Conservation (phyloP, 1,140 invertebrate species). For the Stenopsyche tienmushanensis region DNA sequence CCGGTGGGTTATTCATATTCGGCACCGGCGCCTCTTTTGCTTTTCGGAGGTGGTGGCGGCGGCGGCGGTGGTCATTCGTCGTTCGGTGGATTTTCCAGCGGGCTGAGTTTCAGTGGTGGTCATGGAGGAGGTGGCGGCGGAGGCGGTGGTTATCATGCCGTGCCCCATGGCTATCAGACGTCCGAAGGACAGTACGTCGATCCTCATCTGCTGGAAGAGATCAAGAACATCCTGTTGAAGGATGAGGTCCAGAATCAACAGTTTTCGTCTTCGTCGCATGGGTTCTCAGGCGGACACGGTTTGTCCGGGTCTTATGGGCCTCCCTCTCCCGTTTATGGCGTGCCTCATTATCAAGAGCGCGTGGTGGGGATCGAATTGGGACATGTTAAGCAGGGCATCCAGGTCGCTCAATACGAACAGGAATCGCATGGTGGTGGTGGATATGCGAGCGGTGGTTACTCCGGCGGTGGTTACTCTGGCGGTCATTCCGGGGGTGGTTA, state of each 20-base stretch:
- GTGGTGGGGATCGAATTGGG: slow-evolving; percentile 66
- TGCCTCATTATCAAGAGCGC: slow-evolving; percentile 55
- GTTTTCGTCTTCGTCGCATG: slow-evolving; percentile 50
- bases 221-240: slow-evolving; percentile 77
- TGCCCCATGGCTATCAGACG: slow-evolving; percentile 70
- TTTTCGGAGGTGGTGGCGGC: slow-evolving; percentile 36
- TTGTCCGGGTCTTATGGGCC: slow-evolving; percentile 58
- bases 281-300: slow-evolving; percentile 50
- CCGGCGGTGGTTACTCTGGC: slow-evolving; percentile 44
- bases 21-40: slow-evolving; percentile 36
- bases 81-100: slow-evolving; percentile 47
- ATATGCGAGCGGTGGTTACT: slow-evolving; percentile 42
- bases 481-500: slow-evolving; percentile 45
- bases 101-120: slow-evolving; percentile 45
- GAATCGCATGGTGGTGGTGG: slow-evolving; percentile 48
- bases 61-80: slow-evolving; percentile 45
- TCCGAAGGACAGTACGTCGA: slow-evolving; percentile 78
- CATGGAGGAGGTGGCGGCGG: slow-evolving; percentile 54
- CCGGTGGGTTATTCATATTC: slow-evolving; percentile 44
- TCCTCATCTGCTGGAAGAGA: slow-evolving; percentile 73
- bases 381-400: slow-evolving; percentile 64
- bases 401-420: slow-evolving; percentile 66
- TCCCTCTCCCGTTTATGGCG: slow-evolving; percentile 58
- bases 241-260: slow-evolving; percentile 68
- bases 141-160: slow-evolving; percentile 71